Evolutionary conservation across 2,113 vertebrate genomes (phyloP).

Genomic region (Mormyrus lacerda): DNA sequence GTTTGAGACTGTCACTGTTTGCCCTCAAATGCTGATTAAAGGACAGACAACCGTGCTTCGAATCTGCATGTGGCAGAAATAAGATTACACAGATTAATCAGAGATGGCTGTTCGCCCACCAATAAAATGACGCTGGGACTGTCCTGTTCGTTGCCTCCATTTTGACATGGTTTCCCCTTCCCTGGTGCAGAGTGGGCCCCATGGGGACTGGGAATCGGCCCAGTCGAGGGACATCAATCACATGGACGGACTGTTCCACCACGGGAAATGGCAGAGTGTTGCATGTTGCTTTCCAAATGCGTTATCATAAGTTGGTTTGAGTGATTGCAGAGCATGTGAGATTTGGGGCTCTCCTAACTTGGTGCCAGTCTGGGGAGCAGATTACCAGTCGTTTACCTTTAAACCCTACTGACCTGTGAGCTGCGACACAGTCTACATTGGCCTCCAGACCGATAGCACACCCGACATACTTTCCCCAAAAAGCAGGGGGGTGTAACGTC

Average conservation of each 20-base stretch:
- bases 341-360: not conserved
- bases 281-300: not conserved
- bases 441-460: not conserved
- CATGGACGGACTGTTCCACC: not conserved
- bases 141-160: constrained; percentile 41
- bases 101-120: not conserved
- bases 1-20: not conserved
- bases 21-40: constrained; percentile 12
- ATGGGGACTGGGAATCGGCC: constrained; percentile 43
- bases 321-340: not conserved
- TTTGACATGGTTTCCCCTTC: constrained; percentile 33
- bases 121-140: constrained; percentile 50
- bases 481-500: not conserved
- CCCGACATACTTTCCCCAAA: not conserved
- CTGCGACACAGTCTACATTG: not conserved
- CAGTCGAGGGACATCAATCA: constrained; percentile 49
- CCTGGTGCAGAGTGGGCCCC: constrained; percentile 34
- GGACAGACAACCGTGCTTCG: not conserved
- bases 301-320: not conserved
- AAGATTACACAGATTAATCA: not conserved
- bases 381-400: not conserved
- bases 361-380: not conserved
- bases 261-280: not conserved
- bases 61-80: not conserved
- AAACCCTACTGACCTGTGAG: not conserved